Base-by-base conservation (phyloP, 2,888 invertebrate species). In the Alviniconcha strummeri region DNA sequence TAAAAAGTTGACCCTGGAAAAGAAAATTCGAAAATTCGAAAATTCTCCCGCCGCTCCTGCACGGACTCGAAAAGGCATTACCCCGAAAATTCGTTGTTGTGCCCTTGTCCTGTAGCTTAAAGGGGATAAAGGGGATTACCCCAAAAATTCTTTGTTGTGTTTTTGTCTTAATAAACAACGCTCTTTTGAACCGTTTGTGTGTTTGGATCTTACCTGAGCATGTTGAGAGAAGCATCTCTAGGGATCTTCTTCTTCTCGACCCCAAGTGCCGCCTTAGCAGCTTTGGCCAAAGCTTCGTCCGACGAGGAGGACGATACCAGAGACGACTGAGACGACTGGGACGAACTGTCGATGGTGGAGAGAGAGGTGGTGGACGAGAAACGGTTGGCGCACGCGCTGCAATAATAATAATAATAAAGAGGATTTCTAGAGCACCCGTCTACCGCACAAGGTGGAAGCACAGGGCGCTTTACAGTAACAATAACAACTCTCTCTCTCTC, bases 191-290 rank as follows among this genome's bases (percentile, higher is more conserved):
- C 36, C 36, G 3, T 36, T 36, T 36, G 36, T 36, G 36, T 36
- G 36, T 36, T 36, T 36, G 36, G 36, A 36, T 36, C 36, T 36
- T 60, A 78, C 78, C 78, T 78, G 19, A 78, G 36, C 78, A 78
- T 78, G 1, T 52, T 64, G 36, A 60, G 78, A 13, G 78, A 57
- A 19, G 78, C 60, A 52, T 60, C 36, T 60, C 60, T 60, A 36
- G 36, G 36, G 36, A 36, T 36, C 36, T 36, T 36, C 36, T 36
- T 36, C 36, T 36, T 36, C 36, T 36, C 36, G 36, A 36, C 36
- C 36, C 36, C 36, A 11, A n/a, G 56, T 11, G 57, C 11, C 15
- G 19, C 76, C n/a, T 77, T 77, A 19, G 19, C 8, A 17, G 55
- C 7, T 0, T 15, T 7, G 13, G n/a, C 57, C 17, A 56, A 5